Percentiles rank a stretch among this genome's conserved stretches.
Evolutionary conservation across 2,113 vertebrate genomes (phyloP).

Genomic region (Hassar affinis): DNA sequence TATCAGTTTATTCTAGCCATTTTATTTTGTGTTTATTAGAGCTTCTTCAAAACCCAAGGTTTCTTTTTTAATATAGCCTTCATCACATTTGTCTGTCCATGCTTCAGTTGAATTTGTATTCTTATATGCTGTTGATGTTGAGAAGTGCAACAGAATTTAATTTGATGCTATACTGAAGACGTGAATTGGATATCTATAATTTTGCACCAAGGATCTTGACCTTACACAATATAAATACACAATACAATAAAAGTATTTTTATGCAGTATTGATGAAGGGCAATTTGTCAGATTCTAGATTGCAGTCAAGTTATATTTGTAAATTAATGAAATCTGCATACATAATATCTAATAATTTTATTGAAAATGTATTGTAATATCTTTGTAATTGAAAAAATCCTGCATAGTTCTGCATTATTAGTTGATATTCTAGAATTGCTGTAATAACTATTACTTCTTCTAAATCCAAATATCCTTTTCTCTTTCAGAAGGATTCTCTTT

Average conservation of each 20-base stretch:
- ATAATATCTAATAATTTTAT: not conserved
- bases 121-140: not conserved
- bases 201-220: not conserved
- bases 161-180: not conserved
- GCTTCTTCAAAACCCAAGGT: not conserved
- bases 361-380: too few relatives aligned
- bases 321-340: not conserved
- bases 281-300: not conserved
- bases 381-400: not conserved
- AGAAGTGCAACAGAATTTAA: not conserved
- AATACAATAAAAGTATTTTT: too few relatives aligned
- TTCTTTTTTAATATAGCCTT: not conserved
- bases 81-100: not conserved
- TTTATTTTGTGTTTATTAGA: too few relatives aligned
- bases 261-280: not conserved
- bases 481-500: not conserved
- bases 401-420: not conserved
- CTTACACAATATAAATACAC: not conserved
- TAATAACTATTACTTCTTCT: not conserved
- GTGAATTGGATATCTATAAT: not conserved
- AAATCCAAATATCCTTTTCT: not conserved
- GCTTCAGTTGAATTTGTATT: not conserved
- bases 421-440: not conserved
- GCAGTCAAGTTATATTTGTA: not conserved
- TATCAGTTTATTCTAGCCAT: not conserved